These are phyloP conservation scores for Tangachromis dhanisi DNA, from an alignment of 2,113 vertebrate species.

Conservation along the genomic window DNA sequence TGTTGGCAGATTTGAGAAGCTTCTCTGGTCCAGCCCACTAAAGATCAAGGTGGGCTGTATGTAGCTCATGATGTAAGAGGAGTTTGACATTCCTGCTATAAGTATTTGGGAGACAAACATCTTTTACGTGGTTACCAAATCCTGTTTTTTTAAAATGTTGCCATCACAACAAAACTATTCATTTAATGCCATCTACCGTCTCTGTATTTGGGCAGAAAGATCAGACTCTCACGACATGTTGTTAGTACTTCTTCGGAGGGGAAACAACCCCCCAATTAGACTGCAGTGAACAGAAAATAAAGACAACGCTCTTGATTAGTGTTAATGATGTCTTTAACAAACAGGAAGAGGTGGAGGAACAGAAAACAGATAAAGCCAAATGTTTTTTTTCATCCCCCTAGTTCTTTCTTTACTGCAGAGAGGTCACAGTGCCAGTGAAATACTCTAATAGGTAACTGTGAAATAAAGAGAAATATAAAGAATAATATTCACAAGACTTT, in stretches of 20 bases:
- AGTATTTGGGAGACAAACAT: neutral
- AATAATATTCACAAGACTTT: neutral
- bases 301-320: conserved; percentile 21
- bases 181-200: neutral
- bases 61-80: neutral
- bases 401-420: neutral
- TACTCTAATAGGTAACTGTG: neutral
- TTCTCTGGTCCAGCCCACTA: neutral
- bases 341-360: conserved; percentile 3
- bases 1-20: neutral
- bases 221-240: neutral
- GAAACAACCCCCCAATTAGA: neutral
- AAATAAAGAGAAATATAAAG: neutral
- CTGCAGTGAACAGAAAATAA: neutral
- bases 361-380: neutral
- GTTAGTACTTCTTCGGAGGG: neutral
- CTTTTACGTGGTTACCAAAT: neutral
- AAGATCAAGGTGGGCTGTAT: neutral
- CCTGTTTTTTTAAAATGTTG: neutral
- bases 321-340: conserved; percentile 1
- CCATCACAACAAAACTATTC: neutral
- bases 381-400: neutral
- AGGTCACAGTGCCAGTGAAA: neutral
- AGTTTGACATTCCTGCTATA: neutral
- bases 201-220: neutral